phyloP scores from a whole-genome alignment of 2,113 vertebrate species.

The Tenrec ecaudatus region DNA sequence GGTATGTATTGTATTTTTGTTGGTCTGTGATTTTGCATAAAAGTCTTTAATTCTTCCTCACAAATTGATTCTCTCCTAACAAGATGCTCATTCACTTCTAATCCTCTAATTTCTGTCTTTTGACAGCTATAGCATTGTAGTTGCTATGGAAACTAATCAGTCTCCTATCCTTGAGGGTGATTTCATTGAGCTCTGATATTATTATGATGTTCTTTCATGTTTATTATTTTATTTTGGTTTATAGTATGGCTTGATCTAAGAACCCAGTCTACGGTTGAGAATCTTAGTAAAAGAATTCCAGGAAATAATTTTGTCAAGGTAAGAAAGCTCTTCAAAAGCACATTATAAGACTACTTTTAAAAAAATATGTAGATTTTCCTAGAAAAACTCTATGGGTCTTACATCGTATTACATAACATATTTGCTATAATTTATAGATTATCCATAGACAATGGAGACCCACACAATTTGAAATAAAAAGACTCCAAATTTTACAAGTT shows the following conservation, averaged over 20 bases:
- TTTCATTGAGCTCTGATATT: slow-evolving; percentile 63
- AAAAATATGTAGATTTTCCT: slow-evolving; percentile 29
- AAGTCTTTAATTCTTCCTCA: slow-evolving; percentile 60
- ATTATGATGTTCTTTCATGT: slow-evolving; percentile 68
- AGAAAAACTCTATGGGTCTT: not conserved
- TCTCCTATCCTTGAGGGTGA: slow-evolving; percentile 64
- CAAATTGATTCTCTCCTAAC: slow-evolving; percentile 75
- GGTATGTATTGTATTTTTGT: slow-evolving; percentile 70
- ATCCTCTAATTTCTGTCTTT: slow-evolving; percentile 78
- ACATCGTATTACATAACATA: not conserved
- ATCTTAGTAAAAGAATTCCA: slow-evolving; percentile 94
- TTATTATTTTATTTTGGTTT: slow-evolving; percentile 74
- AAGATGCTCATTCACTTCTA: slow-evolving; percentile 73
- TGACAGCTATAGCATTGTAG: slow-evolving; percentile 74
- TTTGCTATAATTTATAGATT: slow-evolving; percentile 34
- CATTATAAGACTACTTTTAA: slow-evolving; percentile 39
- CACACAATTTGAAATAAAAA: not conserved
- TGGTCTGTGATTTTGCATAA: slow-evolving; percentile 71
- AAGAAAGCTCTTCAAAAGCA: slow-evolving; percentile 73
- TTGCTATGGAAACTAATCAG: slow-evolving; percentile 78
- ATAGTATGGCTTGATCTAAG: slow-evolving; percentile 98
- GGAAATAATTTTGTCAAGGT: slow-evolving; percentile 96
- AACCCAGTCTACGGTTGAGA: slow-evolving; percentile 97
- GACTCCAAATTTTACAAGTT: not conserved
- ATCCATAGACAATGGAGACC: not conserved